Evolutionary conservation across 2,797 vertebrate species (phyloP), one percentile per base, ranked within the genome.

Genomic region (Rhinatrema bivittatum): DNA sequence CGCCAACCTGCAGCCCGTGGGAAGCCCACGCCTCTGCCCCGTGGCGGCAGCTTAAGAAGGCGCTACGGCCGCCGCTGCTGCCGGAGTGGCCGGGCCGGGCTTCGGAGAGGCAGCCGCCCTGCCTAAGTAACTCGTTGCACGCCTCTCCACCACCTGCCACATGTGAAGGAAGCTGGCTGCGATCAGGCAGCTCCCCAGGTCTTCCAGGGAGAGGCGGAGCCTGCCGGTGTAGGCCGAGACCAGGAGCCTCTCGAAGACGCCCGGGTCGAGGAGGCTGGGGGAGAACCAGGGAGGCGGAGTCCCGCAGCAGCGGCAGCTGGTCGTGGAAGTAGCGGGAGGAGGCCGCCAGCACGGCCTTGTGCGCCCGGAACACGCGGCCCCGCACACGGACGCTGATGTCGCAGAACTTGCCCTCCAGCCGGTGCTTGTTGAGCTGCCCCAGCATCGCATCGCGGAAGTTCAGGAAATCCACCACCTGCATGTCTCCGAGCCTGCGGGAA

Each of bases 321-420:
- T 84, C 81, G 0, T 84, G 81, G 45, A 84, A 83, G 32, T 82
- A 84, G 2, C 81, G 79, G 1, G 81, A 83, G 1, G 81, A 74
- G 1, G 81, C 81, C 0, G 80, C 81, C 69, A 83, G 7, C 27
- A 83, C 80, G 0, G 79, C 78, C 41, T 81, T 76, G 43, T 83
- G 81, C 1, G 80, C 80, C 5, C 60, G 48, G 18, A 83, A 78
- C 10, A 76, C 42, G 1, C 74, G 64, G 10, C 76, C 76, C 6
- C 81, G 76, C 1, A 79, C 77, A 24, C 79, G 65, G n/a, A 83
- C 53, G 3, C 74, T 46, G 6, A 84, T 65, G 5, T 84, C 80
- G 6, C 80, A 83, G 49, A 82, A 81, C 53, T 82, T 83, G 1
- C 81, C 81, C 38, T 83, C 80, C 29, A 81, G 31, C 2, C 80